phyloP scores from a whole-genome alignment of 2,797 vertebrate species.

The Denticeps clupeoides region DNA sequence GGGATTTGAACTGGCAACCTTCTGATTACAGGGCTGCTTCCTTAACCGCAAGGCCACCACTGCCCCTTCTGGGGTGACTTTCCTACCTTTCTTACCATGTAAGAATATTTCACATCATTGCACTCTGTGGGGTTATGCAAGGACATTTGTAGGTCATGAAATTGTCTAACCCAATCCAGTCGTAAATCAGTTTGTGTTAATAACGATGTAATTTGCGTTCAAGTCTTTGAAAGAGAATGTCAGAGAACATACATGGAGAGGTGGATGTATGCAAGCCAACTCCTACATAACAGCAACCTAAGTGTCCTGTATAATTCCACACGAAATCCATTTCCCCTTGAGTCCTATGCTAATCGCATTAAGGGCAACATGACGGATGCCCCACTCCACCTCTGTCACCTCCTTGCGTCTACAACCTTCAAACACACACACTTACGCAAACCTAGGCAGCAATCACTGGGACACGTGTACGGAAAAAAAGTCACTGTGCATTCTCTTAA shows the following conservation, averaged over 20 bases:
- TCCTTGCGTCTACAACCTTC: not conserved
- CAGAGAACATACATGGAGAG: conserved; percentile 7
- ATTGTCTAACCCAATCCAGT: no score
- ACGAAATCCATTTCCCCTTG: conserved; percentile 47
- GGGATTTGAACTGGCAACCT: no score
- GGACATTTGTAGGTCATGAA: no score
- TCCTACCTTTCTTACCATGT: no score
- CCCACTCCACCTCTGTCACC: conserved; percentile 10
- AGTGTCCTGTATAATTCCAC: conserved; percentile 57
- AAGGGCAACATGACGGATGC: conserved; percentile 45
- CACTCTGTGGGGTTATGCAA: no score
- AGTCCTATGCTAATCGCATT: conserved; percentile 48
- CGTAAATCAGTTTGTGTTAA: no score
- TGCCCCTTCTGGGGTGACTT: no score
- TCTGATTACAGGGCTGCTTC: no score
- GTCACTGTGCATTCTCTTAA: conserved; percentile 43
- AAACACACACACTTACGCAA: conserved; percentile 26
- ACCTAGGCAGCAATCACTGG: conserved; percentile 17
- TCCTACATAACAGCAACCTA: conserved; percentile 51
- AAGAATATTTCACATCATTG: no score
- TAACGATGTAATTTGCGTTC: not conserved
- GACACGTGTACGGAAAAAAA: conserved; percentile 15
- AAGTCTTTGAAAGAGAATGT: not conserved
- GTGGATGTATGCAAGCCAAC: conserved; percentile 45
- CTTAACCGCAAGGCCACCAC: no score